phyloP scores from a whole-genome alignment of 2,888 invertebrate species.

The Apoda limacodes region DNA sequence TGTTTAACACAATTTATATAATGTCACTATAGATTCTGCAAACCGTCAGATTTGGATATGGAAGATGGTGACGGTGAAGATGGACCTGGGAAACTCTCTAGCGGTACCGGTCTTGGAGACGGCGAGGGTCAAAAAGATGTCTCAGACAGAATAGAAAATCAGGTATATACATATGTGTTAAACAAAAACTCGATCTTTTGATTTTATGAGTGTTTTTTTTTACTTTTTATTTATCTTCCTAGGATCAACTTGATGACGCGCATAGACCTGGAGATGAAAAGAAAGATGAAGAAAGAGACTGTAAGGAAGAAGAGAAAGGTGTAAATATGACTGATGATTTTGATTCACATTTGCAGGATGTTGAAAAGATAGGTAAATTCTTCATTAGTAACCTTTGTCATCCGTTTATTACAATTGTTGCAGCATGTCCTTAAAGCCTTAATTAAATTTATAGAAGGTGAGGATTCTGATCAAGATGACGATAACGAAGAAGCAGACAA shows the following conservation, averaged over 20 bases:
- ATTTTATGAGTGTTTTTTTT: too few species aligned
- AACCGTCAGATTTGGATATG: conserved; percentile 86
- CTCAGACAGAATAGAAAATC: conserved; percentile 87
- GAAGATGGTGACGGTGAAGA: conserved; percentile 79
- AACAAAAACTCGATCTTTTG: too few species aligned
- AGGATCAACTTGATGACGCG: conserved; percentile 95
- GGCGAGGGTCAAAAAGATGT: conserved; percentile 95
- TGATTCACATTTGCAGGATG: conserved; percentile 86
- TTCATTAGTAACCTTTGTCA: background rate
- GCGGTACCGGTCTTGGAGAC: conserved; percentile 92
- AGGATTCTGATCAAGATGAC: conserved; percentile 73
- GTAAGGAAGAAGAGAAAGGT: conserved; percentile 90
- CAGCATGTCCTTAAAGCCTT: background rate
- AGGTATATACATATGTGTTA: too few species aligned
- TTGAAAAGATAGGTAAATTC: conserved; percentile 66
- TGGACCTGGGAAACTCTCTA: conserved; percentile 67
- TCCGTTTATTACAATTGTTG: background rate
- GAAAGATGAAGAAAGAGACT: conserved; percentile 78
- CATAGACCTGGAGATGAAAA: conserved; percentile 82
- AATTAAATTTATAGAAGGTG: conserved; percentile 40
- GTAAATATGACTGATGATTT: conserved; percentile 98
- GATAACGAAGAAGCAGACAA: conserved; percentile 89
- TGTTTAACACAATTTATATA: background rate
- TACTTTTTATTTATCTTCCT: too few species aligned
- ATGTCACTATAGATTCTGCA: conserved; percentile 81